phyloP scores from a whole-genome alignment of 2,888 invertebrate genomes.

The Zaprionus lineosus region DNA sequence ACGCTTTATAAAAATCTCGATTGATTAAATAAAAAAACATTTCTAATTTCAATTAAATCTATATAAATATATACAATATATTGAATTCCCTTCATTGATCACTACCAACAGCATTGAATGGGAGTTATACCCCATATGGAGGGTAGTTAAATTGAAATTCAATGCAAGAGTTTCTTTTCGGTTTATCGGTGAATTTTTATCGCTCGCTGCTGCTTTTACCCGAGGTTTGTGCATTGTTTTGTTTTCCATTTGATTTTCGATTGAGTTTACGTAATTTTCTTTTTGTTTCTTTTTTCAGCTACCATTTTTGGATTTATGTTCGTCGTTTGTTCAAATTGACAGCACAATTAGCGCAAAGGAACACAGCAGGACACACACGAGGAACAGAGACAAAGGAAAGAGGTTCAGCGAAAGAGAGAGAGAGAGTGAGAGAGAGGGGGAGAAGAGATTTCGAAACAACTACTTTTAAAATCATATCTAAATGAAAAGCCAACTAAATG shows the following conservation, averaged over 20 bases:
- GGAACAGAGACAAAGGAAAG: too few relatives aligned
- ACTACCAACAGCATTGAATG: too few relatives aligned
- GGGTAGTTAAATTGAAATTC: slow-evolving; percentile 7
- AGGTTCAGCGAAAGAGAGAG: not conserved
- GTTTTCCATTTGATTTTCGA: slow-evolving; percentile 4
- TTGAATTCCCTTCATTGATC: too few relatives aligned
- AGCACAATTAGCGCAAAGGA: slow-evolving; percentile 58
- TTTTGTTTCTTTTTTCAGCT: slow-evolving; percentile 1
- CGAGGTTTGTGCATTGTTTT: slow-evolving; percentile 7
- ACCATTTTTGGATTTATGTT: not conserved
- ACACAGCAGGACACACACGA: slow-evolving; percentile 36
- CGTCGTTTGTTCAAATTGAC: slow-evolving; percentile 44
- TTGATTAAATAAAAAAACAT: too few relatives aligned
- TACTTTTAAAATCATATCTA: slow-evolving; percentile 1
- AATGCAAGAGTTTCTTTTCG: not conserved
- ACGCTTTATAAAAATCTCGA: too few relatives aligned
- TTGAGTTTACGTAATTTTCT: slow-evolving; percentile 29
- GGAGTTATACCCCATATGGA: too few relatives aligned
- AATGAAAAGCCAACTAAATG: too few relatives aligned
- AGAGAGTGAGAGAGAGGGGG: slow-evolving; percentile 5
- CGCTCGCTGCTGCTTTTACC: slow-evolving; percentile 24
- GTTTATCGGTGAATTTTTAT: slow-evolving; percentile 40
- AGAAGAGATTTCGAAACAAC: slow-evolving; percentile 3
- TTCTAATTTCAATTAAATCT: too few relatives aligned
- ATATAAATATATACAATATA: too few relatives aligned